A percentile compares a stretch with the other conserved stretches of the same genome.
phyloP scores from a whole-genome alignment of 2,888 invertebrate genomes.

The Heterodera filipjevi region DNA sequence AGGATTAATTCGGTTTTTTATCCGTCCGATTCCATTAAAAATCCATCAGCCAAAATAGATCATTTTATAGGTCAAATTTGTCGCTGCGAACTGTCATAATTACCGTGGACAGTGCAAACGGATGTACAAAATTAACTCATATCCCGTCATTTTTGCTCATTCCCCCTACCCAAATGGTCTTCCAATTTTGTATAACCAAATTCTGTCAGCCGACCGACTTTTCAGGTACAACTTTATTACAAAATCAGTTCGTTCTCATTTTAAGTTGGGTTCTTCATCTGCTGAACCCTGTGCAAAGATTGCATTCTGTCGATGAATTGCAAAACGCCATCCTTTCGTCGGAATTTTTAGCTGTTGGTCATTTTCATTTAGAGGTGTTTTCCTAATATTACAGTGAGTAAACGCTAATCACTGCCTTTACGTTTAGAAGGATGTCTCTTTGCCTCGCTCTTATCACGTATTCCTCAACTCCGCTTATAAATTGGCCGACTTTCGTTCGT shows the following conservation, averaged over 20 bases:
- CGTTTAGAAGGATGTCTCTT: not conserved
- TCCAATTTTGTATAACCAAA: slow-evolving; percentile 25
- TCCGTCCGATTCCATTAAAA: not conserved
- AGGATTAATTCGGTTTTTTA: slow-evolving; percentile 13
- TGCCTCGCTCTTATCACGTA: slow-evolving; percentile 26
- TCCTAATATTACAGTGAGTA: not conserved
- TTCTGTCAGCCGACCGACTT: slow-evolving; percentile 9
- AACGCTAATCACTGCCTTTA: slow-evolving; percentile 10
- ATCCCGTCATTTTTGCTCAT: slow-evolving; percentile 21
- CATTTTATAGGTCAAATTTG: slow-evolving; percentile 21
- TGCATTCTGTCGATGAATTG: slow-evolving; percentile 7
- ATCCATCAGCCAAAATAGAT: not conserved
- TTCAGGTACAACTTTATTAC: slow-evolving; percentile 22
- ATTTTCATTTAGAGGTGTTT: slow-evolving; percentile 26
- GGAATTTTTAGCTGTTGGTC: slow-evolving; percentile 26
- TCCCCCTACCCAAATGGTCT: slow-evolving; percentile 10
- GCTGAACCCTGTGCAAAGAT: slow-evolving; percentile 1
- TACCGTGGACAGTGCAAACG: slow-evolving; percentile 13
- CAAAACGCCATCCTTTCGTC: slow-evolving; percentile 11
- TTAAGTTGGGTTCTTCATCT: slow-evolving; percentile 19
- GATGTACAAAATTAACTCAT: slow-evolving; percentile 22
- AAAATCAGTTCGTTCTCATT: slow-evolving; percentile 1
- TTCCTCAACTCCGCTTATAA: slow-evolving; percentile 21
- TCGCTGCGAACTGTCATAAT: slow-evolving; percentile 20
- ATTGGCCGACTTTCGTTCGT: slow-evolving; percentile 9